Evolutionary conservation across 2,797 vertebrate genomes (phyloP).

Genomic region (Sphaeramia orbicularis): DNA sequence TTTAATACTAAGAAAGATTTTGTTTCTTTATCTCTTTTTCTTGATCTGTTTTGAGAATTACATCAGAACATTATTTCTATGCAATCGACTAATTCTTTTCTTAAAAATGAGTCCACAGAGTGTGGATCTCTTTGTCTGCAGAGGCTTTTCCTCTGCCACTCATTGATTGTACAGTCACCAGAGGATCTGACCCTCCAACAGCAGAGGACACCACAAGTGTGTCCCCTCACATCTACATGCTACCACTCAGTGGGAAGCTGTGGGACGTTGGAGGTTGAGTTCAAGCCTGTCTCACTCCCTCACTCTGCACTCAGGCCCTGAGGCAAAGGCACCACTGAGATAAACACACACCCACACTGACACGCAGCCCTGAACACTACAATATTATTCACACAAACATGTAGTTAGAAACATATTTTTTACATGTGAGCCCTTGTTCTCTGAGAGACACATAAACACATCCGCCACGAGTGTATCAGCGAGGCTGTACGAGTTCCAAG

Average conservation of each 20-base stretch:
- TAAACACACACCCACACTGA: conserved; percentile 71
- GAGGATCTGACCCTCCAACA: conserved; percentile 53
- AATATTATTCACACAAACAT: conserved; percentile 49
- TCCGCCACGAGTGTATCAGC: conserved; percentile 27
- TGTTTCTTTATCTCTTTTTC: conserved; percentile 30
- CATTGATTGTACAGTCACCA: conserved; percentile 40
- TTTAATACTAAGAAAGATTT: conserved; percentile 38
- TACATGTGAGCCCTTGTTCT: conserved; percentile 39
- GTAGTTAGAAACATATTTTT: conserved; percentile 32
- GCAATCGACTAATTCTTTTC: conserved; percentile 26
- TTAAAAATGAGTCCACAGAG: conserved; percentile 22
- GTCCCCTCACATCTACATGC: conserved; percentile 51
- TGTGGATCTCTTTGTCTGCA: conserved; percentile 8
- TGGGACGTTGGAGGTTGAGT: conserved; percentile 69
- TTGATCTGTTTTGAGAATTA: conserved; percentile 21
- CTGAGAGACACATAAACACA: conserved; percentile 17
- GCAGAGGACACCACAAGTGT: conserved; percentile 38
- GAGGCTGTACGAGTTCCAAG: conserved; percentile 56
- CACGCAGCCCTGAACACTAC: conserved; percentile 39
- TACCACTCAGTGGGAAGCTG: conserved; percentile 68
- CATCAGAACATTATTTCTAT: conserved; percentile 13
- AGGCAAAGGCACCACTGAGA: conserved; percentile 51
- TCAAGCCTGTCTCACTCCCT: conserved; percentile 66
- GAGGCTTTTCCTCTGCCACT: conserved; percentile 27
- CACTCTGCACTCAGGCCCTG: conserved; percentile 52